Conservation (phyloP, 2,797 vertebrate genomes). For the Propithecus perrieri region DNA sequence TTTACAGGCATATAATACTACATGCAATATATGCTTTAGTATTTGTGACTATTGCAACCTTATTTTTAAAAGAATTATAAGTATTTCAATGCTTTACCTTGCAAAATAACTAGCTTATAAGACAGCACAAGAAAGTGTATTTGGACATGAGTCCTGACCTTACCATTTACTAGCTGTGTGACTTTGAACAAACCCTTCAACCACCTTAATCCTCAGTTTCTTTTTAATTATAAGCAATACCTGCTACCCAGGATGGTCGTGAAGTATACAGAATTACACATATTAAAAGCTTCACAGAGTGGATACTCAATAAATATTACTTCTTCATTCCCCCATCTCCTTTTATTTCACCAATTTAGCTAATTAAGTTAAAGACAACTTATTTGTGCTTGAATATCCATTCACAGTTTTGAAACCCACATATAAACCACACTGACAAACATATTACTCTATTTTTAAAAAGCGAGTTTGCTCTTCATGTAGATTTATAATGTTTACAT, state of each 20-base stretch:
- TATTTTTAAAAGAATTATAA: conserved; percentile 60
- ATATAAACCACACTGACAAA: conserved; percentile 9
- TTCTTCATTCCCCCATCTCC: not conserved
- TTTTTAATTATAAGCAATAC: not conserved
- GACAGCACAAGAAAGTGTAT: not conserved
- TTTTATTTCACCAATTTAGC: not conserved
- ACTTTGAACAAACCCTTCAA: not conserved
- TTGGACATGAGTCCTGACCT: not conserved
- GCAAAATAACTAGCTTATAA: conserved; percentile 52
- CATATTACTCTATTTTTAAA: conserved; percentile 52
- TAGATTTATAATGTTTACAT: not conserved
- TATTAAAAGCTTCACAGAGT: not conserved
- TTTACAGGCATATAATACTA: conserved; percentile 76
- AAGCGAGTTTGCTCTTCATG: conserved; percentile 14
- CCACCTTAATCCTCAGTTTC: not conserved
- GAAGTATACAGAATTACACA: not conserved
- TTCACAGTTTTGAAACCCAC: not conserved
- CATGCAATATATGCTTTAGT: conserved; percentile 56
- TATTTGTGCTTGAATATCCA: not conserved
- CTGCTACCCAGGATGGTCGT: not conserved
- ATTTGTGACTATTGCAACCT: conserved; percentile 1
- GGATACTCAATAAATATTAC: not conserved
- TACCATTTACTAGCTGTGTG: not conserved
- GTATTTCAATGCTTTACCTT: conserved; percentile 32
- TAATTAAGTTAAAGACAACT: conserved; percentile 41